Evolutionary conservation across 2,888 invertebrate genomes (phyloP).

Genomic region (Cepaea hortensis): DNA sequence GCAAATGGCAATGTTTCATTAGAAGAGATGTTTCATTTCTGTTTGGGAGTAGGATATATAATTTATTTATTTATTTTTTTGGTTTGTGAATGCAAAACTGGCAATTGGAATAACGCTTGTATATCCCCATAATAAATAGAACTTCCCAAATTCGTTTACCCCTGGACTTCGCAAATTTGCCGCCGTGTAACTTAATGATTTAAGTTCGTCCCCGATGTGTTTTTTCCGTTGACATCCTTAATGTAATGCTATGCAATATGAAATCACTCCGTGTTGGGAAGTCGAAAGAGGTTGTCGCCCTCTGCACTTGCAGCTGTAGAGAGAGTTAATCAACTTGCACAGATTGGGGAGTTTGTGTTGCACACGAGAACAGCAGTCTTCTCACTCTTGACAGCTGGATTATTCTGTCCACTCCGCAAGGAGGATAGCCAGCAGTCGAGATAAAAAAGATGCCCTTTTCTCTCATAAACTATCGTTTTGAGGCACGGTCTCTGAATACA

Average conservation of each 20-base stretch:
- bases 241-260: conserved; percentile 9
- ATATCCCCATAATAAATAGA: neutral
- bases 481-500: too few species aligned
- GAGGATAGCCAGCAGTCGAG: too few species aligned
- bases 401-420: neutral
- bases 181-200: neutral
- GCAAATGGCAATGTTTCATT: neutral
- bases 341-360: too few species aligned
- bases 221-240: neutral
- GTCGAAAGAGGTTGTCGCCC: neutral
- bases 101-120: neutral
- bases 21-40: neutral
- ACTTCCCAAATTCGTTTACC: neutral
- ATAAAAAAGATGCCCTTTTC: too few species aligned
- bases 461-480: too few species aligned
- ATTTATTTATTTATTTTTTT: neutral
- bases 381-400: neutral
- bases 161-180: neutral
- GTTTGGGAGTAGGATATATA: too few species aligned
- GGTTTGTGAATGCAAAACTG: neutral
- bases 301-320: neutral
- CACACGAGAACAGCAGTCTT: neutral
- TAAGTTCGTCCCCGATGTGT: neutral
- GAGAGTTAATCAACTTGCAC: conserved; percentile 17
- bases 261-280: conserved; percentile 9